Percentiles rank a stretch among this genome's conserved stretches.
Evolutionary conservation across 2,888 invertebrate genomes (phyloP).

Genomic region (Micropterix aruncella): DNA sequence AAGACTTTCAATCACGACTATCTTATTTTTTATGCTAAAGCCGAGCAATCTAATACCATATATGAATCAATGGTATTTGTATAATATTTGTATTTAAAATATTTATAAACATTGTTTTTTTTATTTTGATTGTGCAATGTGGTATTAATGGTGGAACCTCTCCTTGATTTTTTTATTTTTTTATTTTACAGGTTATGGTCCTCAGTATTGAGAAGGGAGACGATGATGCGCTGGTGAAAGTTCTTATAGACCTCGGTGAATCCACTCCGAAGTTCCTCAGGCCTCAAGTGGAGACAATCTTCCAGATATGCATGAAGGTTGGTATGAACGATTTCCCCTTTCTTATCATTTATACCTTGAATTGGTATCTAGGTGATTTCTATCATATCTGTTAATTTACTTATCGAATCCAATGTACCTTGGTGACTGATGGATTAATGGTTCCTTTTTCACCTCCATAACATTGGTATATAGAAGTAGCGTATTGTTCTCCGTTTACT

Average conservation of each 20-base stretch:
- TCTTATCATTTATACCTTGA: no score
- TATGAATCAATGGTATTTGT: no score
- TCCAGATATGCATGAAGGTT: slow-evolving; percentile 79
- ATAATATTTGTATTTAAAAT: slow-evolving; percentile 8
- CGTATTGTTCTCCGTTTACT: slow-evolving; percentile 27
- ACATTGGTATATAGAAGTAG: slow-evolving; percentile 29
- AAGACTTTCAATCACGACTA: no score
- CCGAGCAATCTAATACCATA: no score
- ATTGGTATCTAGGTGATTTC: no score
- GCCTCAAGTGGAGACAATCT: slow-evolving; percentile 71
- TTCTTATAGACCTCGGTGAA: slow-evolving; percentile 89
- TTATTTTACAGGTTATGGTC: slow-evolving; percentile 48
- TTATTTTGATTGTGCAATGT: no score
- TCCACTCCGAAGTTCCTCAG: slow-evolving; percentile 85
- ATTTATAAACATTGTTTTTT: background rate
- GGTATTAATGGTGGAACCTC: no score
- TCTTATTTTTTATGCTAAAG: no score
- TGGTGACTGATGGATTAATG: slow-evolving; percentile 23
- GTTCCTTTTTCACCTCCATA: slow-evolving; percentile 32
- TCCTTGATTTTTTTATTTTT: no score
- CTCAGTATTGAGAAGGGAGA: slow-evolving; percentile 73
- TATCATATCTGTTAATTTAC: no score
- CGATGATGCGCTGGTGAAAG: slow-evolving; percentile 84
- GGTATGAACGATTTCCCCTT: slow-evolving; percentile 9
- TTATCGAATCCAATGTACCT: slow-evolving; percentile 44